Percentiles rank a stretch among this genome's conserved stretches.
Conservation (phyloP, 1,140 invertebrate genomes). For the Drosophila mauritiana region DNA sequence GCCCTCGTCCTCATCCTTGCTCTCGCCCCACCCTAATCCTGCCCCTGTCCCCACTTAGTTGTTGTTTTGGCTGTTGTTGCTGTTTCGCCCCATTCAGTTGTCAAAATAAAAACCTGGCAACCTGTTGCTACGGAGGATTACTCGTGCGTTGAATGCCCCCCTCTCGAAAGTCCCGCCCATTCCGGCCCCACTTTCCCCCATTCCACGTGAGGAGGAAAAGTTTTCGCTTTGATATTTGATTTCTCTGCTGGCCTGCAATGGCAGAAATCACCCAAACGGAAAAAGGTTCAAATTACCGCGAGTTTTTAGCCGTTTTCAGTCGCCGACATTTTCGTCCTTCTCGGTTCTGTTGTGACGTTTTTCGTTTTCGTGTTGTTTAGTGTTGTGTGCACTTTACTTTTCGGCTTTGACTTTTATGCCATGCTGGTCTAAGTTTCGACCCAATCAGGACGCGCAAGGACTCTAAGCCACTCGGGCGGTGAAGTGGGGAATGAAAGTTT, state of each 20-base stretch:
- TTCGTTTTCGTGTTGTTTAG: constrained; percentile 18
- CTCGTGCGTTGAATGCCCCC: constrained; percentile 47
- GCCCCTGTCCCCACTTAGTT: constrained; percentile 34
- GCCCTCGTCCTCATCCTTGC: constrained; percentile 29
- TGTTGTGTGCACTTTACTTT: constrained; percentile 63
- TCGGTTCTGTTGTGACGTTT: constrained; percentile 39
- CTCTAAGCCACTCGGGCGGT: constrained; percentile 11
- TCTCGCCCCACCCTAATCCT: constrained; percentile 28
- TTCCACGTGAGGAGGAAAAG: constrained; percentile 30
- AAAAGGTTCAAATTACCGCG: constrained; percentile 82
- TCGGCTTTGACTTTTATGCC: constrained; percentile 57
- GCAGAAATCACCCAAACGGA: constrained; percentile 70
- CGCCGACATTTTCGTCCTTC: constrained; percentile 30
- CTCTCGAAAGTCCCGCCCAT: background rate
- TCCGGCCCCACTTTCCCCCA: background rate
- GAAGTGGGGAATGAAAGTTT: constrained; percentile 5
- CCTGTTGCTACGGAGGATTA: constrained; percentile 78
- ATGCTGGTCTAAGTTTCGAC: constrained; percentile 38
- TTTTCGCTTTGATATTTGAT: constrained; percentile 81
- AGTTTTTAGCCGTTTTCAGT: constrained; percentile 48
- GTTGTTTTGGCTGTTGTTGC: constrained; percentile 26
- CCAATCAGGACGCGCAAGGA: constrained; percentile 26
- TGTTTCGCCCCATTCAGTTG: constrained; percentile 49
- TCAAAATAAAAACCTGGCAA: constrained; percentile 78
- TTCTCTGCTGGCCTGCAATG: constrained; percentile 59